Percentiles rank a stretch among this genome's conserved stretches.
phyloP scores from a whole-genome alignment of 37 sponge, comb jelly and placozoan species.

The Petrosia ficiformis region DNA sequence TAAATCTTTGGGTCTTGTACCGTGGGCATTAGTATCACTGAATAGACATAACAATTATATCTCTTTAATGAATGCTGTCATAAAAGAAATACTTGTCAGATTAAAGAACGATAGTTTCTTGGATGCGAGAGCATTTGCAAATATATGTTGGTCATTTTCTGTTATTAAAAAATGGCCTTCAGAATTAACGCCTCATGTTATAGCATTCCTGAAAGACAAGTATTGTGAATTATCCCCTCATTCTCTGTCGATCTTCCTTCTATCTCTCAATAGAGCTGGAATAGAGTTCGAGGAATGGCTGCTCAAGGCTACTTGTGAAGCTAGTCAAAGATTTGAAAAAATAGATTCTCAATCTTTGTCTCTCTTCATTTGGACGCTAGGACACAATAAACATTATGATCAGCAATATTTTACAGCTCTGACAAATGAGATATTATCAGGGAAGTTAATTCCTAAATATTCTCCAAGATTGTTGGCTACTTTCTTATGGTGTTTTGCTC shows the following conservation, averaged over 20 bases:
- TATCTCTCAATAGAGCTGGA: background rate
- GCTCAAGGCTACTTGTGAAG: background rate
- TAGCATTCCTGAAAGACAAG: background rate
- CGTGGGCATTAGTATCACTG: too few relatives aligned
- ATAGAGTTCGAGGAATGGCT: background rate
- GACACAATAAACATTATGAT: background rate
- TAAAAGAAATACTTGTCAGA: too few relatives aligned
- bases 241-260: background rate
- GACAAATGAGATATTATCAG: background rate
- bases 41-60: too few relatives aligned
- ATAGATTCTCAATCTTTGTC: background rate
- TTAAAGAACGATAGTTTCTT: too few relatives aligned
- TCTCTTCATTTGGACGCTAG: background rate
- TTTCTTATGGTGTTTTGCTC: conserved; percentile 18
- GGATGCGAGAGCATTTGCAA: too few relatives aligned
- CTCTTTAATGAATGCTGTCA: too few relatives aligned
- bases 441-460: background rate
- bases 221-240: background rate
- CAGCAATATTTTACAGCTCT: background rate
- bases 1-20: too few relatives aligned
- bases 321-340: background rate
- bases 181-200: background rate
- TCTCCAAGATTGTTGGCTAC: conserved; percentile 18
- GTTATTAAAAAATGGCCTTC: background rate
- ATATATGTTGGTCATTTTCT: background rate